Evolutionary conservation across 1,140 invertebrate species (phyloP).

Genomic region (Epicauta chinensis): DNA sequence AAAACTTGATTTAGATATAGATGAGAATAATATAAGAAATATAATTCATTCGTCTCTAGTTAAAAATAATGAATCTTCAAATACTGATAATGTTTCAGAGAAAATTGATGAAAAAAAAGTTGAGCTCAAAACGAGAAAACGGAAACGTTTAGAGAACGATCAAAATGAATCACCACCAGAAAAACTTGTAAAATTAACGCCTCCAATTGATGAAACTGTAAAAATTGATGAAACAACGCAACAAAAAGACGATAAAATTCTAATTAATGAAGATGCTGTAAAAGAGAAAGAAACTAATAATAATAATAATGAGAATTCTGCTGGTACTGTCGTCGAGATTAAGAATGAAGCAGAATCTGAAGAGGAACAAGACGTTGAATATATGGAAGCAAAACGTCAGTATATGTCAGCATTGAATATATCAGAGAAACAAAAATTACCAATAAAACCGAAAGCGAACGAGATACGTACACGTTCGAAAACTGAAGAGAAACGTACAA

Average conservation of each 20-base stretch:
- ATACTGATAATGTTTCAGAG: no score
- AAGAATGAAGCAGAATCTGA: conserved; percentile 41
- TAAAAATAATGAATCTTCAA: not conserved
- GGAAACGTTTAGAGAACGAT: not conserved
- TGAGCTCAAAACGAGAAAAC: not conserved
- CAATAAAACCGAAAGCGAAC: conserved; percentile 18
- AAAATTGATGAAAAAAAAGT: conserved; percentile 3
- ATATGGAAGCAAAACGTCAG: conserved; percentile 33
- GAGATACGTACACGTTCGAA: conserved; percentile 35
- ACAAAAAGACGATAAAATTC: conserved; percentile 8
- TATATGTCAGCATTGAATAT: conserved; percentile 37
- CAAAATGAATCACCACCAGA: conserved; percentile 1
- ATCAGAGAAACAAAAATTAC: conserved; percentile 25
- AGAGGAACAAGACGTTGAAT: conserved; percentile 27
- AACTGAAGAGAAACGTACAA: conserved; percentile 32
- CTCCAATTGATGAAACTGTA: conserved; percentile 3
- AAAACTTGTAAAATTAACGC: conserved; percentile 6
- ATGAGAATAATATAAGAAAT: conserved; percentile 24
- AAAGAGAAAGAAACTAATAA: conserved; percentile 4
- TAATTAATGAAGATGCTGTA: conserved; percentile 5
- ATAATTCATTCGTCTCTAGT: conserved; percentile 29
- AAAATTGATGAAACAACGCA: conserved; percentile 13
- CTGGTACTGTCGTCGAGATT: conserved; percentile 22
- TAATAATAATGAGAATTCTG: not conserved
- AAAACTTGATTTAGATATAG: conserved; percentile 2